Conservation (phyloP, 2,888 invertebrate species). For the Orthonychiurus folsomi region DNA sequence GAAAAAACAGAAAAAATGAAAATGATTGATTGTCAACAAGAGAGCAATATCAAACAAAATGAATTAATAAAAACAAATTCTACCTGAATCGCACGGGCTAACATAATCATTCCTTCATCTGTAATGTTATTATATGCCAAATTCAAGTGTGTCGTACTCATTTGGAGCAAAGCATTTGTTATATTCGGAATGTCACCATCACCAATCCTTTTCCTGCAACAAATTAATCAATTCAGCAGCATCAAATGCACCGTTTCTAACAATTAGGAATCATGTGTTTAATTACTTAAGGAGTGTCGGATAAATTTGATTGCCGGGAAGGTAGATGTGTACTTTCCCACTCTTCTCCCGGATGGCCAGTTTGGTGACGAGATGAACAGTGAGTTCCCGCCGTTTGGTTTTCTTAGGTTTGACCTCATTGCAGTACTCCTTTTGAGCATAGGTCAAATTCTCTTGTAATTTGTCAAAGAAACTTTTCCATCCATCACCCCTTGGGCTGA, state of each 20-base stretch:
- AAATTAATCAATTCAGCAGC: constrained; percentile 9
- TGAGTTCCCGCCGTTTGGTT: background rate
- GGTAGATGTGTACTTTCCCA: constrained; percentile 11
- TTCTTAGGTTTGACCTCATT: constrained; percentile 1
- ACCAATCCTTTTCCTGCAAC: constrained; percentile 25
- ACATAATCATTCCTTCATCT: constrained; percentile 24
- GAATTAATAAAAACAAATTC: constrained; percentile 6
- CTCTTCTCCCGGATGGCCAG: constrained; percentile 4
- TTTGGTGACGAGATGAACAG: constrained; percentile 2
- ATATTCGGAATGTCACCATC: constrained; percentile 28
- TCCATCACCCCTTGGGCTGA: background rate
- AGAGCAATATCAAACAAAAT: background rate
- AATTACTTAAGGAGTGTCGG: constrained; percentile 14
- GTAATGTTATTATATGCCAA: constrained; percentile 37
- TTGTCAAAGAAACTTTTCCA: background rate
- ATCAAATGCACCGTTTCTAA: background rate
- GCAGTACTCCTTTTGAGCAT: constrained; percentile 6
- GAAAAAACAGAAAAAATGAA: background rate
- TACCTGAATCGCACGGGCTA: constrained; percentile 28
- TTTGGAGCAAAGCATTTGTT: constrained; percentile 20
- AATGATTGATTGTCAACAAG: constrained; percentile 6
- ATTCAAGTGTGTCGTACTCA: constrained; percentile 26
- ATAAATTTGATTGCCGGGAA: constrained; percentile 20
- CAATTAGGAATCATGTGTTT: background rate
- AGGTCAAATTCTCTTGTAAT: background rate